Percentiles rank a stretch among this genome's conserved stretches.
phyloP scores from a whole-genome alignment of 2,888 invertebrate species.

The Linnaemya tessellans region DNA sequence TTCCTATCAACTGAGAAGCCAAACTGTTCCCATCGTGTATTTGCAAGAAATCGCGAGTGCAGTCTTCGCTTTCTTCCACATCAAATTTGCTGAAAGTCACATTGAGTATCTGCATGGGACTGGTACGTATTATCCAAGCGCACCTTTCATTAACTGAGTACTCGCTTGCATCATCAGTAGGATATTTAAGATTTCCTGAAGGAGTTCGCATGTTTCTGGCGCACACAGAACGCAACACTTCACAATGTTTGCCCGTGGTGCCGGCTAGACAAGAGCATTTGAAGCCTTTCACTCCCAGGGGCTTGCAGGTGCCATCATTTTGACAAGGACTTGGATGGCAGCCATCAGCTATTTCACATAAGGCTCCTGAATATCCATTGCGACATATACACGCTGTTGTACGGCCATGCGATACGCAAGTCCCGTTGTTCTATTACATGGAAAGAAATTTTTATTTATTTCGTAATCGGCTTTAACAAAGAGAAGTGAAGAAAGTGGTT shows the following conservation, averaged over 20 bases:
- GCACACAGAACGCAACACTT: conserved; percentile 85
- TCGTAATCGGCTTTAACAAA: too few relatives aligned
- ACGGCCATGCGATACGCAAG: conserved; percentile 76
- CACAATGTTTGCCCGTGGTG: conserved; percentile 88
- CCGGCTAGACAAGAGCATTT: conserved; percentile 87
- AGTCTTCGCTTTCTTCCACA: conserved; percentile 85
- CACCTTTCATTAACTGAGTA: conserved; percentile 89
- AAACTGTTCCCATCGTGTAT: conserved; percentile 93
- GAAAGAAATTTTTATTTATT: not conserved
- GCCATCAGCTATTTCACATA: conserved; percentile 86
- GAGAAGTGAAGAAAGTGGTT: too few relatives aligned
- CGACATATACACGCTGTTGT: conserved; percentile 79
- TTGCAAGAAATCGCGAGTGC: conserved; percentile 89
- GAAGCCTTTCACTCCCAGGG: conserved; percentile 76
- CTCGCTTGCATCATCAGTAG: conserved; percentile 82
- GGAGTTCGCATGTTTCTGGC: conserved; percentile 84
- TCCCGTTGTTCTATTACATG: conserved; percentile 85
- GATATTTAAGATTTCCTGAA: conserved; percentile 87
- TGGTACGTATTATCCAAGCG: conserved; percentile 90
- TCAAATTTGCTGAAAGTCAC: conserved; percentile 91
- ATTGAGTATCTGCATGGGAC: conserved; percentile 88
- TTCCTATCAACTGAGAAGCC: conserved; percentile 88
- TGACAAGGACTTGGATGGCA: conserved; percentile 91
- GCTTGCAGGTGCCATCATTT: conserved; percentile 90
- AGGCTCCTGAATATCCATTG: conserved; percentile 84